Evolutionary conservation across 2,888 invertebrate species (phyloP).

Genomic region (Dilophus febrilis): DNA sequence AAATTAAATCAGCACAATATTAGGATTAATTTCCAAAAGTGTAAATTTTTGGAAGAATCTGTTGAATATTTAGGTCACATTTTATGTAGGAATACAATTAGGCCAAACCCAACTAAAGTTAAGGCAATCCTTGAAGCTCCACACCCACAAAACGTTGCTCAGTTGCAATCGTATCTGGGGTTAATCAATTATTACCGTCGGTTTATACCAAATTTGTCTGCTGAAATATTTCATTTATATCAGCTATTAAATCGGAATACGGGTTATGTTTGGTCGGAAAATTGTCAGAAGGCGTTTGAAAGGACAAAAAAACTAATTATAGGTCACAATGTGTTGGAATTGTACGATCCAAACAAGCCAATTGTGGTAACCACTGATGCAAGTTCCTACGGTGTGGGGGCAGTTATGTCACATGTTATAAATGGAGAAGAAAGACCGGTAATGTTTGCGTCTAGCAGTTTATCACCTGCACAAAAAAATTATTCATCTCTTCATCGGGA

Average conservation of each 20-base stretch:
- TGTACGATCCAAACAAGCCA: not conserved
- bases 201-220: constrained; percentile 3
- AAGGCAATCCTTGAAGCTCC: not conserved
- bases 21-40: constrained; percentile 9
- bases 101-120: not conserved
- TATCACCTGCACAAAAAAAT: constrained; percentile 6
- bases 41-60: constrained; percentile 7
- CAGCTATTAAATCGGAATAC: constrained; percentile 7
- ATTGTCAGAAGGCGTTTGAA: not conserved
- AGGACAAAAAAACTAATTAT: not conserved
- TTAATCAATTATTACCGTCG: constrained; percentile 2
- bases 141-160: not conserved
- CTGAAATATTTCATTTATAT: constrained; percentile 10
- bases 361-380: not conserved
- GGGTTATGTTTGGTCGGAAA: constrained; percentile 9
- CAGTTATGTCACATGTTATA: constrained; percentile 7
- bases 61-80: constrained; percentile 2
- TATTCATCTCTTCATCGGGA: constrained; percentile 19
- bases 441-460: constrained; percentile 1
- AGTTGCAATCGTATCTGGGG: not conserved
- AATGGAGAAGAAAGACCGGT: constrained; percentile 3
- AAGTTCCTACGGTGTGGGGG: not conserved
- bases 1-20: constrained; percentile 9
- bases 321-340: not conserved
- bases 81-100: not conserved